phyloP scores from a whole-genome alignment of 53 echinoderm and acorn worm genomes.

The Paracentrotus lividus region DNA sequence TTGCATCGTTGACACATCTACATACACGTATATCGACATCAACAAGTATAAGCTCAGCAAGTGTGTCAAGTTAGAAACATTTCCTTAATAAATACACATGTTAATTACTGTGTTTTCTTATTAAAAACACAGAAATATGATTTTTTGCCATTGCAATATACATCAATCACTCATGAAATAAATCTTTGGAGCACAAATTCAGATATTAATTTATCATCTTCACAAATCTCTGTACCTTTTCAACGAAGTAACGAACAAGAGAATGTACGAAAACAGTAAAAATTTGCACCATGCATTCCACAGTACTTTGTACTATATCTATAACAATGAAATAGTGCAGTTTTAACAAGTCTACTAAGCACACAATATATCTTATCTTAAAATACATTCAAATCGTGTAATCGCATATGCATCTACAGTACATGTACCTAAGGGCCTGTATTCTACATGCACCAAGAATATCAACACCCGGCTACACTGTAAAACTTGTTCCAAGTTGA shows the following conservation, averaged over 20 bases:
- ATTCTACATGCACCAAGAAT: background rate
- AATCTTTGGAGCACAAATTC: constrained; percentile 17
- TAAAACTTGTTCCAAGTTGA: background rate
- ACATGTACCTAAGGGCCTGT: background rate
- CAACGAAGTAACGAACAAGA: background rate
- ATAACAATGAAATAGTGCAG: constrained; percentile 4
- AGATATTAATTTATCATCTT: background rate
- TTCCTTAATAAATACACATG: background rate
- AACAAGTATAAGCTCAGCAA: too few relatives aligned
- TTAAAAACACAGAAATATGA: background rate
- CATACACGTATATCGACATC: background rate
- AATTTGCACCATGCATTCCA: constrained; percentile 43
- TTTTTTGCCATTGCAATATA: background rate
- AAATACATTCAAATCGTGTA: background rate
- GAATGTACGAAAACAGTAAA: background rate
- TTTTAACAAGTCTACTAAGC: background rate
- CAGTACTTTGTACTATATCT: background rate
- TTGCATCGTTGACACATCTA: background rate
- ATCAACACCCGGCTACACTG: background rate
- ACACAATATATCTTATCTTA: constrained; percentile 10
- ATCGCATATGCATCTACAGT: background rate
- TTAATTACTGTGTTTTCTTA: background rate
- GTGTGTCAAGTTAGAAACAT: background rate
- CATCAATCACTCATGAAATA: background rate
- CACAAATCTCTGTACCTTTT: background rate